Base-by-base conservation (phyloP, 1,140 invertebrate species). In the Microvelia longipes region DNA sequence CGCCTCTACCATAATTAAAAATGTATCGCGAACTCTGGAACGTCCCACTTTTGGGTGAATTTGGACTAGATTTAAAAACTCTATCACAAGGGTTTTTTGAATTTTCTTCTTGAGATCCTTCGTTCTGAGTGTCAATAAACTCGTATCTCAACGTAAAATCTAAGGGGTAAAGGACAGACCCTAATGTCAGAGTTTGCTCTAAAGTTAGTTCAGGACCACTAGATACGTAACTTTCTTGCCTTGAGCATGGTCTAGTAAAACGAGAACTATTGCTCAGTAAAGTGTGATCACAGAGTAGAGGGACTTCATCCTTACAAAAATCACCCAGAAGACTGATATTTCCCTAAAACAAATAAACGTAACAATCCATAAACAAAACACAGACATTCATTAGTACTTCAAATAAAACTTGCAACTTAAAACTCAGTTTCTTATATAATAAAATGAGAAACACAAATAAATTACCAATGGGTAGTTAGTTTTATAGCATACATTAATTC, bases 1-100 rank as follows among this genome's bases (percentile, higher is more conserved):
- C 90, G 1, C 90, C 90, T 68, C 90, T 82, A 1, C 90, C 90
- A 74, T 89, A 92, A 73, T 90, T 86, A 80, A 92, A 92, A 24
- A 91, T 90, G 74, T 87, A 90, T 72, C 85, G 84, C 0, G 90
- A 89, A 0, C 90, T 90, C 74, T 85, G 84, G 76, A 92, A 90
- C 76, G 81, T 83, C 2, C 88, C 88, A 1, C 82, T 81, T 24
- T 76, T 77, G 28, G 76, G 74, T 19, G 75, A 70, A 1, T 73
- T 76, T 19, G 75, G 73, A 25, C 75, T 72, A 1, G 77, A 76
- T 64, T 79, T 82, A 74, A 86, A 86, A 67, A 85, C 80, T 74
- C 85, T 80, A 77, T 86, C 85, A 76, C 85, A 87, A 28, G 83
- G 81, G 71, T 83, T 85, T 50, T 50, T 50, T n/a, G n/a, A n/a